phyloP scores from a whole-genome alignment of 1,140 invertebrate species.

The Drosophila novamexicana region DNA sequence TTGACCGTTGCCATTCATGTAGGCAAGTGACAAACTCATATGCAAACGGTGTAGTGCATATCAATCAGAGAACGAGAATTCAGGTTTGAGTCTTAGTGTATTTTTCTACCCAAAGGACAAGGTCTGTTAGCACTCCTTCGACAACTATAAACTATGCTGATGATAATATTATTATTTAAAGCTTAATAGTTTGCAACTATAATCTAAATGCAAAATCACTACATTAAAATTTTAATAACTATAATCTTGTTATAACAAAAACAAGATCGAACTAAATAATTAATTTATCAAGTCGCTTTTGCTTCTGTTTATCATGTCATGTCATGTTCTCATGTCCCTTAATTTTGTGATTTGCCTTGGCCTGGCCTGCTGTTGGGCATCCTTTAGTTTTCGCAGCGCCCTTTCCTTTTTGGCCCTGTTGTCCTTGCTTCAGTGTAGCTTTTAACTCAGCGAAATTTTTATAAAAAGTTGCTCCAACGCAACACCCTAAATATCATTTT shows the following conservation, averaged over 20 bases:
- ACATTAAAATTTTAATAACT: too few relatives aligned
- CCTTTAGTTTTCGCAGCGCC: neutral
- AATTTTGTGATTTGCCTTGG: neutral
- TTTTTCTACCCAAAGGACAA: too few relatives aligned
- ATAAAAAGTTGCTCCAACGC: neutral
- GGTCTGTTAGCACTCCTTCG: too few relatives aligned
- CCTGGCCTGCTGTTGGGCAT: neutral
- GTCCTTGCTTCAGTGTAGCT: neutral
- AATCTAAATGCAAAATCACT: too few relatives aligned
- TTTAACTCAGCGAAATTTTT: constrained; percentile 1
- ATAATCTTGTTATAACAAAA: too few relatives aligned
- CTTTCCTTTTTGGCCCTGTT: neutral
- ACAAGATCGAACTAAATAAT: neutral
- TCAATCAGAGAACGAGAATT: too few relatives aligned
- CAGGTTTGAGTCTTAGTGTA: too few relatives aligned
- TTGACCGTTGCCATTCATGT: neutral
- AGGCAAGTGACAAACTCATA: neutral
- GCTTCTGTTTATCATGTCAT: neutral
- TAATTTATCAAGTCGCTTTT: neutral
- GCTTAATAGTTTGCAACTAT: too few relatives aligned
- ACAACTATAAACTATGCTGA: too few relatives aligned
- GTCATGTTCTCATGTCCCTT: too few relatives aligned
- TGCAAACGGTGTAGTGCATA: too few relatives aligned
- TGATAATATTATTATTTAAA: too few relatives aligned
- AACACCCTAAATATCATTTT: neutral